Conservation (phyloP, 2,797 vertebrate species). For the Halcyon badia region DNA sequence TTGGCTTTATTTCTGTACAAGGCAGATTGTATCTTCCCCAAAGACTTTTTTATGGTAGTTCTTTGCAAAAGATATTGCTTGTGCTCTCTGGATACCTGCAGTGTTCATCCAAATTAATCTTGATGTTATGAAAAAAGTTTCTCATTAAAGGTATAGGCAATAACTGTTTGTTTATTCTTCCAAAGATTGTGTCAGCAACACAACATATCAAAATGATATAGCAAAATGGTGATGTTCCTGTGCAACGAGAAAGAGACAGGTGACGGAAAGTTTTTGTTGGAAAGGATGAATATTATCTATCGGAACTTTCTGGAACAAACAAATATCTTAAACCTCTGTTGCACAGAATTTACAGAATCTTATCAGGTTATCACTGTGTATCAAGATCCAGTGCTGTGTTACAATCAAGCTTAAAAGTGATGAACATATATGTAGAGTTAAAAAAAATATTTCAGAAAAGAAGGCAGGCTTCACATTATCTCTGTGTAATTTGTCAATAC, state of each 20-base stretch:
- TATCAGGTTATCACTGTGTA: background rate
- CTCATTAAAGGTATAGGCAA: conserved; percentile 32
- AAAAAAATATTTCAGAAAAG: background rate
- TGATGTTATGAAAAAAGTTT: conserved; percentile 2
- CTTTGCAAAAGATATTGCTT: conserved; percentile 10
- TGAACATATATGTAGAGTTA: background rate
- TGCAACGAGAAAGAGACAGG: background rate
- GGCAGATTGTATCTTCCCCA: conserved; percentile 37
- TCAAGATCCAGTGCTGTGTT: background rate
- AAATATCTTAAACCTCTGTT: background rate
- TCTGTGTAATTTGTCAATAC: background rate
- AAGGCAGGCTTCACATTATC: background rate
- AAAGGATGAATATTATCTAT: background rate
- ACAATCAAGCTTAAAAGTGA: background rate
- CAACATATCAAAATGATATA: background rate
- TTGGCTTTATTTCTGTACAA: conserved; percentile 16
- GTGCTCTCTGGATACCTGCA: conserved; percentile 31
- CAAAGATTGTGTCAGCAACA: background rate
- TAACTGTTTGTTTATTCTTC: background rate
- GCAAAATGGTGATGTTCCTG: background rate
- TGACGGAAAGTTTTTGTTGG: background rate
- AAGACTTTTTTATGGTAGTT: conserved; percentile 16
- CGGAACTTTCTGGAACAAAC: background rate
- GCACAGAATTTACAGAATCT: background rate
- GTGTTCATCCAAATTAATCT: conserved; percentile 15